Conservation (phyloP, 2,888 invertebrate genomes). For the Hyposoter dolosus region DNA sequence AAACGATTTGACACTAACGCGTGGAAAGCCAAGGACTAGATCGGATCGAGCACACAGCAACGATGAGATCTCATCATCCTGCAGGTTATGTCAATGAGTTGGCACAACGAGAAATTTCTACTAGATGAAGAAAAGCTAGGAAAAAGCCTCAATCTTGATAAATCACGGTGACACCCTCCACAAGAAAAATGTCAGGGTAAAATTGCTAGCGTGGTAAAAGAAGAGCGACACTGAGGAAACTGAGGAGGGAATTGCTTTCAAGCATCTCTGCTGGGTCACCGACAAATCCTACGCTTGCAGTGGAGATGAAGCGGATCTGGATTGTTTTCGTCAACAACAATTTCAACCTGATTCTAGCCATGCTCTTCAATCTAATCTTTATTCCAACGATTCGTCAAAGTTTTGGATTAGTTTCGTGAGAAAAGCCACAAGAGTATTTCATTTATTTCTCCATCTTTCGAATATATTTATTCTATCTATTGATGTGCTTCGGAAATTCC, state of each 20-base stretch:
- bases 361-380: not conserved
- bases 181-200: not conserved
- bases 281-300: slow-evolving; percentile 1
- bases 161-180: not conserved
- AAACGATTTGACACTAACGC: not conserved
- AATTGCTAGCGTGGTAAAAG: slow-evolving; percentile 6
- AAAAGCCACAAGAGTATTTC: not conserved
- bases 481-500: too few relatives aligned
- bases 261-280: not conserved
- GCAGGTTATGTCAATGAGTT: not conserved
- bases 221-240: not conserved
- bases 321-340: not conserved
- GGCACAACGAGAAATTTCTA: not conserved
- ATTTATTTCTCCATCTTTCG: not conserved
- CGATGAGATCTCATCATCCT: not conserved
- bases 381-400: not conserved
- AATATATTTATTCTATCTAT: not conserved
- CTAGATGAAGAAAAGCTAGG: not conserved
- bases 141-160: not conserved
- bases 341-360: not conserved
- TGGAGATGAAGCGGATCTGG: not conserved
- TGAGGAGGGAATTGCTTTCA: slow-evolving; percentile 8
- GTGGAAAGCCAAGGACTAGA: not conserved
- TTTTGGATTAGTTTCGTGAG: not conserved
- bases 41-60: not conserved